phyloP scores from a whole-genome alignment of 1,140 invertebrate species.

The Heliconius hermathena region DNA sequence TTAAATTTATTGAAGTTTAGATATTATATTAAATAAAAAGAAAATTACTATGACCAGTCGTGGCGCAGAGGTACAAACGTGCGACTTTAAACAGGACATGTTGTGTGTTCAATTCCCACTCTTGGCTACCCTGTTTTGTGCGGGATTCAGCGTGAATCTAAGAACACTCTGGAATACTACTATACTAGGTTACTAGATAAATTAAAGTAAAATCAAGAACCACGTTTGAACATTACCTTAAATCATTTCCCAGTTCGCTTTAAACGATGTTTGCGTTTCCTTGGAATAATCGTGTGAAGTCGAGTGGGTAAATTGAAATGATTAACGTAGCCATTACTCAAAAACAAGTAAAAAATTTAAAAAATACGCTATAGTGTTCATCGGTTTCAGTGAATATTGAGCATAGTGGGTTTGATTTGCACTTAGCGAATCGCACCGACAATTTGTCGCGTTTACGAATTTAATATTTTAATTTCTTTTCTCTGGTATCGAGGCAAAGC shows the following conservation, averaged over 20 bases:
- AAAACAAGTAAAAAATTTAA: not conserved
- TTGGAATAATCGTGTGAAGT: constrained; percentile 5
- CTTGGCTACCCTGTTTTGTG: not conserved
- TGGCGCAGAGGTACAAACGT: no score
- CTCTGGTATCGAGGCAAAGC: no score
- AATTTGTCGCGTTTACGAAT: no score
- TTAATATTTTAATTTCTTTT: no score
- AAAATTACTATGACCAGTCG: no score
- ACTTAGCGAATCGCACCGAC: not conserved
- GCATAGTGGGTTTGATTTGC: not conserved
- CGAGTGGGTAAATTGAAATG: not conserved
- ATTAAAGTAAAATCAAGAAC: not conserved
- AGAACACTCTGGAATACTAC: not conserved
- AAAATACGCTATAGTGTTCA: not conserved
- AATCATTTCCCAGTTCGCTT: not conserved
- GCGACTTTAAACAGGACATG: no score
- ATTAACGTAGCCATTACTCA: not conserved
- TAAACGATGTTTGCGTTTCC: not conserved
- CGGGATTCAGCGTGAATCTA: not conserved
- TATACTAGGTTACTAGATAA: not conserved
- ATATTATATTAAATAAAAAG: no score
- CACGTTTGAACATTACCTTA: not conserved
- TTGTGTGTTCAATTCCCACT: no score
- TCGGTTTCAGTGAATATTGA: not conserved
- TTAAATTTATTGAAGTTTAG: no score